Evolutionary conservation across 2,797 vertebrate genomes (phyloP).

Genomic region (Ctenosaura bakeri): DNA sequence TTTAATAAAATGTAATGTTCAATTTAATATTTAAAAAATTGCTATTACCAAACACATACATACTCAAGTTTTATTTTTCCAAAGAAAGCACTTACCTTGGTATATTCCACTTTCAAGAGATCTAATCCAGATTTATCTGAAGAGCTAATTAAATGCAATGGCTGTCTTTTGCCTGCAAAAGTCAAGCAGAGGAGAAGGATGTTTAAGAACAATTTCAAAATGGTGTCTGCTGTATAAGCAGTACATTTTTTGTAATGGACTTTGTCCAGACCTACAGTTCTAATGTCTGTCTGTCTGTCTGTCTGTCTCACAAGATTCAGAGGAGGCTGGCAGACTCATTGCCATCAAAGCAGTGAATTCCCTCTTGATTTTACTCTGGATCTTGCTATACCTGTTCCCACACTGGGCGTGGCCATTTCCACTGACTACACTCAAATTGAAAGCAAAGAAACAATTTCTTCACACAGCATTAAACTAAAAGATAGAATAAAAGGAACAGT

Average conservation of each 20-base stretch:
- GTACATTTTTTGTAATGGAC: not conserved
- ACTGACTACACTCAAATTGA: too few relatives aligned
- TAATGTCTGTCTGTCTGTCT: not conserved
- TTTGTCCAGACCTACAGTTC: not conserved
- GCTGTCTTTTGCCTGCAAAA: conserved; percentile 77
- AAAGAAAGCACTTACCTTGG: conserved; percentile 83
- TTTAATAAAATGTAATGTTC: too few relatives aligned
- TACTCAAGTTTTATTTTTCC: not conserved
- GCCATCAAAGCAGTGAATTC: too few relatives aligned
- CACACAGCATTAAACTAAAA: too few relatives aligned
- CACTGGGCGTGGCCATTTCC: not conserved
- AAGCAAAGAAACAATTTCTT: not conserved
- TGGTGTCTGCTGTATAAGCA: not conserved
- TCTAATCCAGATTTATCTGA: conserved; percentile 88
- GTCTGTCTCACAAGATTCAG: too few relatives aligned
- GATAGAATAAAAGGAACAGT: not conserved
- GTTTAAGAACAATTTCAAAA: not conserved
- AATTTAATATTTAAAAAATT: not conserved
- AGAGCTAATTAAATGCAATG: conserved; percentile 91
- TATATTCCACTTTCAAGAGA: conserved; percentile 93
- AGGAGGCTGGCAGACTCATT: too few relatives aligned
- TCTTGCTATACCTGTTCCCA: too few relatives aligned
- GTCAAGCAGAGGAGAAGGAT: not conserved
- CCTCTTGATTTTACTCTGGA: too few relatives aligned
- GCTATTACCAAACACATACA: not conserved